Conservation (phyloP, 1,140 invertebrate species). For the Trichonephila clavipes region DNA sequence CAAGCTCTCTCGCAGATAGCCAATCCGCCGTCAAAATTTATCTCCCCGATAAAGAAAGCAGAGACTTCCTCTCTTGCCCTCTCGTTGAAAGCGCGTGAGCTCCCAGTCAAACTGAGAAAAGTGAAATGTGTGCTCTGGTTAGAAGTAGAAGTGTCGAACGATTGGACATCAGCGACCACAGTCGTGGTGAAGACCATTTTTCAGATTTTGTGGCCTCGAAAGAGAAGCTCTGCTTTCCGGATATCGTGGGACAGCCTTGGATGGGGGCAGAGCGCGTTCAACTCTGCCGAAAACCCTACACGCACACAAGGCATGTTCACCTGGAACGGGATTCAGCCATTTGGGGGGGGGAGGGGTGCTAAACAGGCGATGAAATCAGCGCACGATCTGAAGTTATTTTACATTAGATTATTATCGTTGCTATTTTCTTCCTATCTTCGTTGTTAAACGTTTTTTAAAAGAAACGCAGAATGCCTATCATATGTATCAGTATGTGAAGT, state of each 20-base stretch:
- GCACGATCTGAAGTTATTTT: background rate
- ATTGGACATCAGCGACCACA: background rate
- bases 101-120: background rate
- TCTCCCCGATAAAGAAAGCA: background rate
- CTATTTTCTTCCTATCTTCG: background rate
- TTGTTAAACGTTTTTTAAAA: no score
- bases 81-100: background rate
- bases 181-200: slow-evolving; percentile 1
- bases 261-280: background rate
- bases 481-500: no score
- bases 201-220: slow-evolving; percentile 11
- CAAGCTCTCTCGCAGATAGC: background rate
- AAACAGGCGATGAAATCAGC: background rate
- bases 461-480: no score
- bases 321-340: background rate
- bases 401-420: background rate
- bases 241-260: background rate
- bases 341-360: no score
- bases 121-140: background rate
- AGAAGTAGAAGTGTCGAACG: background rate
- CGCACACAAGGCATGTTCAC: background rate
- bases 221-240: background rate
- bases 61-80: background rate
- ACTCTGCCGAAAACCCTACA: background rate
- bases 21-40: background rate